phyloP scores from a whole-genome alignment of 2,113 vertebrate species.

The Cinclus mexicanus region DNA sequence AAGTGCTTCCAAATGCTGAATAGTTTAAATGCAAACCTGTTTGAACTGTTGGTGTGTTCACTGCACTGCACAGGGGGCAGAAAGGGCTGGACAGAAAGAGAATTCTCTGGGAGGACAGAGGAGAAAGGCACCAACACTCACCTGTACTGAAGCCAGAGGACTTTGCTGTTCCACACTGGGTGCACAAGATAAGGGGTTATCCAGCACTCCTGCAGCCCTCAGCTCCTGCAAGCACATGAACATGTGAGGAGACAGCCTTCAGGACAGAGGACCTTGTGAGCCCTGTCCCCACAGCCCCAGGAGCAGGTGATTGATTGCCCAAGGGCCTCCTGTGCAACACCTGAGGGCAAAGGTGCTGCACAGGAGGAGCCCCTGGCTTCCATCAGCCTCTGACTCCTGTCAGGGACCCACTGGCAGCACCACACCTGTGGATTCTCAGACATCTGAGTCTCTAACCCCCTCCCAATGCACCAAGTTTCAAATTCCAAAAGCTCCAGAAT shows the following conservation, averaged over 20 bases:
- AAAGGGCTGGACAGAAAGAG: background rate
- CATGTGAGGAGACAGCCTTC: background rate
- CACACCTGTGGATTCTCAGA: background rate
- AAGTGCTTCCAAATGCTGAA: background rate
- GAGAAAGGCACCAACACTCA: background rate
- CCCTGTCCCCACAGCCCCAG: background rate
- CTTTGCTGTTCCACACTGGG: background rate
- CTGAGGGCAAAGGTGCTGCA: background rate
- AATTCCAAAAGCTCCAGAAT: background rate
- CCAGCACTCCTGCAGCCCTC: background rate
- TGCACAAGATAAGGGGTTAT: fast-evolving
- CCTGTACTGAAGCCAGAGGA: background rate
- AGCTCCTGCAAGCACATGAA: background rate
- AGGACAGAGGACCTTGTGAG: background rate
- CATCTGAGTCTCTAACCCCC: background rate
- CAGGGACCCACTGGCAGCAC: background rate
- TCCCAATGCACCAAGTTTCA: background rate
- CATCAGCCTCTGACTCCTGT: background rate
- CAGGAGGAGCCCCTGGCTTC: background rate
- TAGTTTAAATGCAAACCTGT: background rate
- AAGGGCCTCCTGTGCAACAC: background rate
- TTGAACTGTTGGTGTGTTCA: background rate
- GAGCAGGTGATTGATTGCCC: background rate
- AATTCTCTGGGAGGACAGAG: background rate
- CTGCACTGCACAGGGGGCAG: background rate